phyloP scores from a whole-genome alignment of 2,888 invertebrate genomes.

The Pyrochroa serraticornis region DNA sequence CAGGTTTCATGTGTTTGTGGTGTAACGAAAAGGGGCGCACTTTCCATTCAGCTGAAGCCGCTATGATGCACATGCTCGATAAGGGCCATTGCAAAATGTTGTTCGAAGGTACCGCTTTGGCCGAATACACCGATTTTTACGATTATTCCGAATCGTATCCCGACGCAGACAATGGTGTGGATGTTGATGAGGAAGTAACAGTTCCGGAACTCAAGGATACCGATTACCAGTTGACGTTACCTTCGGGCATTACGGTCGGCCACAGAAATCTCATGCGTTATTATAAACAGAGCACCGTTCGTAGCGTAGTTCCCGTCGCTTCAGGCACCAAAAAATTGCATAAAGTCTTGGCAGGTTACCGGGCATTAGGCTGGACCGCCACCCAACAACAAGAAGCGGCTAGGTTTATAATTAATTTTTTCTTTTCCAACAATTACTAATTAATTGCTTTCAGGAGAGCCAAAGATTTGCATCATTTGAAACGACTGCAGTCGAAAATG shows the following conservation, averaged over 20 bases:
- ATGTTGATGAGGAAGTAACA: constrained; percentile 70
- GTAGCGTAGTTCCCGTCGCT: constrained; percentile 62
- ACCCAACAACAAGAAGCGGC: constrained; percentile 73
- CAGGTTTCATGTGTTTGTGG: constrained; percentile 83
- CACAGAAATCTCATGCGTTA: constrained; percentile 91
- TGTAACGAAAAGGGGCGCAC: constrained; percentile 88
- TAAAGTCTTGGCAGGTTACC: constrained; percentile 77
- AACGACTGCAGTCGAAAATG: constrained; percentile 78
- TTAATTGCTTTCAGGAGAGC: constrained; percentile 66
- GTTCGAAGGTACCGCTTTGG: constrained; percentile 85
- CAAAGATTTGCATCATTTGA: constrained; percentile 84
- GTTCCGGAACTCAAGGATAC: constrained; percentile 75
- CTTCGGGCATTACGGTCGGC: constrained; percentile 92
- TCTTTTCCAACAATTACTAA: constrained; percentile 2
- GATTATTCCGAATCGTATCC: constrained; percentile 86
- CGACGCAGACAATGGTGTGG: constrained; percentile 65
- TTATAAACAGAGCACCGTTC: constrained; percentile 83
- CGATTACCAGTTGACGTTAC: constrained; percentile 87
- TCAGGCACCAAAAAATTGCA: constrained; percentile 73
- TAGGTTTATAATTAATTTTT: constrained; percentile 34
- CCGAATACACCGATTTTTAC: constrained; percentile 94
- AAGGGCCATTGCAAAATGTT: constrained; percentile 96
- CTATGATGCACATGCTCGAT: constrained; percentile 89
- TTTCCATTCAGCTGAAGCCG: constrained; percentile 84
- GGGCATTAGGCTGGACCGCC: constrained; percentile 88